A percentile compares a stretch with the other conserved stretches of the same genome.
Evolutionary conservation across 2,113 vertebrate species (phyloP).

Genomic region (Potamarius usumacintae): DNA sequence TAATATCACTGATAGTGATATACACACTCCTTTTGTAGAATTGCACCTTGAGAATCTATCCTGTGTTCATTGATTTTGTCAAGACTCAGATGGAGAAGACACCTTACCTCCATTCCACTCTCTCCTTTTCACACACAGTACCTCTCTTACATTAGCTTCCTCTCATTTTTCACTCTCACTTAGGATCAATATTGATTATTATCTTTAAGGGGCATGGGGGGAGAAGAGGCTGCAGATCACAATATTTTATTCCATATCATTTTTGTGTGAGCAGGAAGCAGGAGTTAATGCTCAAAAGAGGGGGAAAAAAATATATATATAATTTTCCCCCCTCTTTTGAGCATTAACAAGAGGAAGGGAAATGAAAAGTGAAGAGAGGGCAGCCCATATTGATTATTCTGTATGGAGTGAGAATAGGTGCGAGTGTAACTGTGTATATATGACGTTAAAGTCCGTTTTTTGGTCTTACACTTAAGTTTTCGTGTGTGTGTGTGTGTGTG

Average conservation of each 20-base stretch:
- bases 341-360: constrained; percentile 1
- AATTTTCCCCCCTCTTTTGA: neutral
- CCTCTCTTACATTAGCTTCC: neutral
- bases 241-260: constrained; percentile 51
- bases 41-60: neutral
- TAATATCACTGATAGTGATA: neutral
- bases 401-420: constrained; percentile 15
- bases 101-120: neutral
- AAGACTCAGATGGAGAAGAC: neutral
- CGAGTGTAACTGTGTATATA: constrained; percentile 1
- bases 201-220: constrained; percentile 59
- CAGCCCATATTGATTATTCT: constrained; percentile 25
- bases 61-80: neutral
- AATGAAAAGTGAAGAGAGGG: constrained; percentile 19
- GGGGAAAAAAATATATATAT: neutral
- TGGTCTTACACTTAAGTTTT: neutral
- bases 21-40: neutral
- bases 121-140: neutral
- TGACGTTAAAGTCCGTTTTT: neutral
- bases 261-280: neutral
- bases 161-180: constrained; percentile 34
- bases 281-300: constrained; percentile 26
- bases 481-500: too few species aligned
- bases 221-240: constrained; percentile 9
- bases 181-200: constrained; percentile 72